Percentiles rank a stretch among this genome's conserved stretches.
These are phyloP conservation scores for Clinocottus analis DNA, from an alignment of 2,113 vertebrate genomes.

Conservation along the genomic window DNA sequence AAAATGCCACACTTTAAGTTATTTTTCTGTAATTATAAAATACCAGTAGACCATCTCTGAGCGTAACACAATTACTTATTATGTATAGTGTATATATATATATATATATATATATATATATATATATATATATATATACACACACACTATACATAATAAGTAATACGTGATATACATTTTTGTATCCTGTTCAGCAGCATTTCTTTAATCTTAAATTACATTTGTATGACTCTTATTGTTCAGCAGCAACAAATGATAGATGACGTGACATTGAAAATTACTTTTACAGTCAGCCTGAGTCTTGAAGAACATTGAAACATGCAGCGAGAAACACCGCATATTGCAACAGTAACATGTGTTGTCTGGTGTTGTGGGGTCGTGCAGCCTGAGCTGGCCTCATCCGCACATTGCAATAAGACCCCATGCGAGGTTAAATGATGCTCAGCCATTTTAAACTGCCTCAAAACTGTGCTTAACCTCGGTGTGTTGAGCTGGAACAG, in stretches of 20 bases:
- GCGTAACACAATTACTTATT: neutral
- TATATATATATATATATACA: too few species aligned
- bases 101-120: too few species aligned
- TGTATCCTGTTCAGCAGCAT: neutral
- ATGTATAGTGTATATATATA: too few species aligned
- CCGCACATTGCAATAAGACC: conserved; percentile 15
- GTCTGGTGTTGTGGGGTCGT: neutral
- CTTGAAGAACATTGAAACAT: neutral
- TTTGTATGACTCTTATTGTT: neutral
- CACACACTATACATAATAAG: too few species aligned
- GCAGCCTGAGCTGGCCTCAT: conserved; percentile 6
- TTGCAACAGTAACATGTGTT: too few species aligned
- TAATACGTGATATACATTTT: neutral
- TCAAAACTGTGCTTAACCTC: conserved; percentile 34
- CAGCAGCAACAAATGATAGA: neutral
- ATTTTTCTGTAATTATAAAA: conserved; percentile 54
- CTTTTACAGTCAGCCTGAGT: neutral
- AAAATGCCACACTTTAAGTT: conserved; percentile 45
- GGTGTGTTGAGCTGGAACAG: conserved; percentile 47
- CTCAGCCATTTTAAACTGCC: conserved; percentile 29
- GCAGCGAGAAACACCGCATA: neutral
- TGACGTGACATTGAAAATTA: neutral
- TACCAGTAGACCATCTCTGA: conserved; percentile 4
- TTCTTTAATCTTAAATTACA: neutral
- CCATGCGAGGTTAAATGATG: conserved; percentile 37